Evolutionary conservation across 2,888 invertebrate species (phyloP), one percentile per base, ranked within the genome.

Genomic region (Caenorhabditis doughertyi): DNA sequence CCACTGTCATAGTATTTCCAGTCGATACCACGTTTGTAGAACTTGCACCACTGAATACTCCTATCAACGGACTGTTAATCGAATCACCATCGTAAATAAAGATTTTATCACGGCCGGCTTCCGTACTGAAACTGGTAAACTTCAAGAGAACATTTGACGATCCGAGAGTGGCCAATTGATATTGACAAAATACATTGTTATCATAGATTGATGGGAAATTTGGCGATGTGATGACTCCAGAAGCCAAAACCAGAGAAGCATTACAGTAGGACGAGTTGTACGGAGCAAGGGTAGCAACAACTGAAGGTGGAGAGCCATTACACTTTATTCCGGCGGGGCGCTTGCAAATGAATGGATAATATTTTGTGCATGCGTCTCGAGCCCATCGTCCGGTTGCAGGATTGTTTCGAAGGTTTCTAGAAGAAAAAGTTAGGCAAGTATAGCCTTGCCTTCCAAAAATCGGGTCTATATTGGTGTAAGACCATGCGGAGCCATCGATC

Each of bases 131-230:
- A 0, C 18, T 18, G 3, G 18, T 18, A 27, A 64, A 64, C 16
- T 25, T 64, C 18, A 64, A 8, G 3, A 47, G 35, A 25, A 64
- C 27, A 18, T 64, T 64, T n/a, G 18, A 47, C 3, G 64, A 25
- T 47, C 64, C 64, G 13, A 47, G 47, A 27, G 64, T 64, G 11
- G 29, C 23, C 1, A 64, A 25, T 21, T 44, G 44, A 29, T 64
- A 64, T 11, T n/a, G 3, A 18, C 64, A 64, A 18, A 9, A 44
- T 0, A 25, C 27, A 13, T 65, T 49, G 32, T 65, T 49, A 21
- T n/a, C 47, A 18, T 65, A 65, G 8, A 16, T 3, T 0, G 11
- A 2, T 16, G 64, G 64, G 21, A 9, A 65, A 11, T 27, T n/a
- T 2, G 49, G 29, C 2, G 64, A 49, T 18, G 32, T 65, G 64